Base-by-base conservation (phyloP, 2,797 vertebrate species). In the Champsocephalus esox region DNA sequence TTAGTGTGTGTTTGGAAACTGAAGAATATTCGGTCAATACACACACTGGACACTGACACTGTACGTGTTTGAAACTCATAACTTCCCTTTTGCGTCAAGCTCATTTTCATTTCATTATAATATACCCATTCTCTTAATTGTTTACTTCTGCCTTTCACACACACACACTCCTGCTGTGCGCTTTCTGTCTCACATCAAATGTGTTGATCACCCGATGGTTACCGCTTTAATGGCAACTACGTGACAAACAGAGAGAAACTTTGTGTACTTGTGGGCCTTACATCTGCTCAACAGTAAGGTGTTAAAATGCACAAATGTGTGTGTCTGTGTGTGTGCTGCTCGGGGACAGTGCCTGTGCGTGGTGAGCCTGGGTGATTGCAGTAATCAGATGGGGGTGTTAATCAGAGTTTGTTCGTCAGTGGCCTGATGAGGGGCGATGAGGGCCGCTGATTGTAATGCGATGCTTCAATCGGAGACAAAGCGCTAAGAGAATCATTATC, bases 351-450 rank as follows among this genome's bases (percentile, higher is more conserved):
- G 82, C 87, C 76, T 69, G 87, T 83, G 87, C 75, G 69, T 73
- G 75, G 88, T 90, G 87, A 86, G 81, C 81, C 70, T 46, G 88
- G 88, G 92, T 96, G 94, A 95, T 96, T 95, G 94, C 94, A 85
- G 92, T 93, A 95, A 95, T 96, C 95, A 96, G 92, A 93, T 93
- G 78, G 74, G 91, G 87, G 87, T 92, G 92, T 92, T 96, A 96
- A 95, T 95, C 95, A 96, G 95, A 92, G 92, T 94, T 93, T 92
- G 93, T 94, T 94, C 92, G 92, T 93, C 93, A 93, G 93, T 93
- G 94, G 93, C 89, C 92, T 95, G 95, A 93, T 92, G 92, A 93
- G 92, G 92, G 92, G 87, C 85, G 81, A 90, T 82, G 91, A 92
- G 91, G 91, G 93, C 90, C 83, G 79, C 92, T 95, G 95, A 96